These are phyloP conservation scores for Liasis olivaceus DNA, from an alignment of 2,797 vertebrate species.

Conservation along the genomic window DNA sequence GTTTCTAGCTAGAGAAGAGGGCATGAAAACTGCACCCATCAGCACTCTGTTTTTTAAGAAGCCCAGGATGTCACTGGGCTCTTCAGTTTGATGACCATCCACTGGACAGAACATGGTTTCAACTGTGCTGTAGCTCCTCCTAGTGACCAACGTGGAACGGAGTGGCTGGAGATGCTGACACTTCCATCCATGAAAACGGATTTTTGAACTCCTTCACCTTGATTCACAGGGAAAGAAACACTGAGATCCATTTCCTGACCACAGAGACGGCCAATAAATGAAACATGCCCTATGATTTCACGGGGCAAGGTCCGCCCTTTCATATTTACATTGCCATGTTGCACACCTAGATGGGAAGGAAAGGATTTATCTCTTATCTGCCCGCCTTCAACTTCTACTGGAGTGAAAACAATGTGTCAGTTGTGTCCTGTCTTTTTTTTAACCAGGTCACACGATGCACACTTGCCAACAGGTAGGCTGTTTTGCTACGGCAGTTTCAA, in stretches of 20 bases:
- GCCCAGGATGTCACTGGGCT: background rate
- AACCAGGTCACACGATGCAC: background rate
- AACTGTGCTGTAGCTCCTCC: background rate
- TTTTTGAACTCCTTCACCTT: background rate
- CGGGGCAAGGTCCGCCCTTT: no score
- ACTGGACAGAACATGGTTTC: background rate
- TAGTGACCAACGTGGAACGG: background rate
- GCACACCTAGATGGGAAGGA: no score
- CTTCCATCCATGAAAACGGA: background rate
- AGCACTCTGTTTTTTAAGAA: background rate
- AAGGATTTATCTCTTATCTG: no score
- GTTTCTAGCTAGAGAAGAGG: background rate
- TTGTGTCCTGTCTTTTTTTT: background rate
- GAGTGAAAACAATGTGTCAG: no score
- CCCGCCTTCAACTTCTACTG: no score
- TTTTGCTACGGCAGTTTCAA: no score
- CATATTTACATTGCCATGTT: no score
- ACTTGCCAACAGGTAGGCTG: no score
- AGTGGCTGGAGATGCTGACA: background rate
- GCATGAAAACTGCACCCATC: background rate
- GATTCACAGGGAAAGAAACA: background rate
- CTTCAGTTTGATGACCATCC: background rate
- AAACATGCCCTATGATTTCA: no score
- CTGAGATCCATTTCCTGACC: no score
- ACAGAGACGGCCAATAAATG: no score